Evolutionary conservation across 2,113 vertebrate species (phyloP).

Genomic region (Centropus unirufus): DNA sequence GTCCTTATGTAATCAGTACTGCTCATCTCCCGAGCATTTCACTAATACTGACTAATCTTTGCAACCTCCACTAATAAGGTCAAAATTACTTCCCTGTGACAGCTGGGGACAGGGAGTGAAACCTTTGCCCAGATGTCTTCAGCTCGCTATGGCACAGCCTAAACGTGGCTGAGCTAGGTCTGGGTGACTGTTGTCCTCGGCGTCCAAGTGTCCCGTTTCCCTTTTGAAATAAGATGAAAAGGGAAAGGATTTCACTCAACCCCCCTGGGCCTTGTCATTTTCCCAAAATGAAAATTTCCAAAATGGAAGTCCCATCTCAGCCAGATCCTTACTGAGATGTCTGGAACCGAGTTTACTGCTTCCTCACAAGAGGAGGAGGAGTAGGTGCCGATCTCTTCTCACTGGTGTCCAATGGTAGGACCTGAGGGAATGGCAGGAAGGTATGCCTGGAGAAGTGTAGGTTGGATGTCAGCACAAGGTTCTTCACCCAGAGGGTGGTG

Average conservation of each 20-base stretch:
- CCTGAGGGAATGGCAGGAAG: too few relatives aligned
- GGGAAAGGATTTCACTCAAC: neutral
- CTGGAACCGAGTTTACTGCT: too few relatives aligned
- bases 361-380: too few relatives aligned
- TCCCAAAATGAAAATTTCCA: neutral
- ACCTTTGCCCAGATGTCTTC: neutral
- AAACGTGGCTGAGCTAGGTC: neutral
- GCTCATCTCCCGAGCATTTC: neutral
- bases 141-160: rapidly evolving
- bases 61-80: neutral
- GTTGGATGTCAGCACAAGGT: too few relatives aligned
- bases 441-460: too few relatives aligned
- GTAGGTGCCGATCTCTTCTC: too few relatives aligned
- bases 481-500: too few relatives aligned
- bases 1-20: neutral
- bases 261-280: neutral
- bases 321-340: neutral
- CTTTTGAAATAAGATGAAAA: neutral
- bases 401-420: too few relatives aligned
- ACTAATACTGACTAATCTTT: neutral
- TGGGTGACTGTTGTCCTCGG: neutral
- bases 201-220: neutral
- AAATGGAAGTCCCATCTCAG: neutral
- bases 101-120: neutral
- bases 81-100: neutral